These are phyloP conservation scores for Tragelaphus buxtoni DNA, from an alignment of 2,113 vertebrate species.

Conservation along the genomic window DNA sequence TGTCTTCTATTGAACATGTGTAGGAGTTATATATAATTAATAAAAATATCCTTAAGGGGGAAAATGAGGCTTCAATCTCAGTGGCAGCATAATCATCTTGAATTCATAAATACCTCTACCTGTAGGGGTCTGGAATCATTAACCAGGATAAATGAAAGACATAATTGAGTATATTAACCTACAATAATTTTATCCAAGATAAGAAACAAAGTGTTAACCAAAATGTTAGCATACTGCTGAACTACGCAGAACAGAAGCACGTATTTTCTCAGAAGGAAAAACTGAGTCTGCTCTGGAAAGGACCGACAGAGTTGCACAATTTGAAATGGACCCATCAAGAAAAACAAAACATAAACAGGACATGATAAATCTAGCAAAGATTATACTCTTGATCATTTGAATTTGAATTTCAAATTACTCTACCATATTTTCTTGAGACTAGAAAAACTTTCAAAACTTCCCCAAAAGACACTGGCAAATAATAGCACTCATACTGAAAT, in stretches of 20 bases:
- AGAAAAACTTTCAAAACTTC: background rate
- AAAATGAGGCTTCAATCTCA: background rate
- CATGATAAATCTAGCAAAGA: background rate
- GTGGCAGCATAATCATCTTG: background rate
- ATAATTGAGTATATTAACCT: conserved; percentile 31
- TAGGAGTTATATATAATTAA: conserved; percentile 33
- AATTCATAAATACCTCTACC: background rate
- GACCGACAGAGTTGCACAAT: background rate
- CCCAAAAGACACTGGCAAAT: background rate
- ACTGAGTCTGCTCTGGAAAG: background rate
- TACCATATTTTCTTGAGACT: background rate
- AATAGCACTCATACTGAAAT: background rate
- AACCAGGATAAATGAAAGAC: conserved; percentile 40
- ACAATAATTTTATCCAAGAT: conserved; percentile 21
- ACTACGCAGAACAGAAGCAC: background rate
- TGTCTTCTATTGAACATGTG: conserved; percentile 8
- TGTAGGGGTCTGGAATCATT: background rate
- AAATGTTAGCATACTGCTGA: conserved; percentile 8
- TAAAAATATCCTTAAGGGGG: background rate
- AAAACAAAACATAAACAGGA: background rate
- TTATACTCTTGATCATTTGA: conserved; percentile 11
- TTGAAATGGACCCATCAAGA: background rate
- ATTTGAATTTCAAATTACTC: conserved; percentile 47
- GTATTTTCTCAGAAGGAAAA: background rate
- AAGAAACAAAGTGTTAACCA: conserved; percentile 21